phyloP scores from a whole-genome alignment of 2,888 invertebrate genomes.

The Linnaemya tessellans region DNA sequence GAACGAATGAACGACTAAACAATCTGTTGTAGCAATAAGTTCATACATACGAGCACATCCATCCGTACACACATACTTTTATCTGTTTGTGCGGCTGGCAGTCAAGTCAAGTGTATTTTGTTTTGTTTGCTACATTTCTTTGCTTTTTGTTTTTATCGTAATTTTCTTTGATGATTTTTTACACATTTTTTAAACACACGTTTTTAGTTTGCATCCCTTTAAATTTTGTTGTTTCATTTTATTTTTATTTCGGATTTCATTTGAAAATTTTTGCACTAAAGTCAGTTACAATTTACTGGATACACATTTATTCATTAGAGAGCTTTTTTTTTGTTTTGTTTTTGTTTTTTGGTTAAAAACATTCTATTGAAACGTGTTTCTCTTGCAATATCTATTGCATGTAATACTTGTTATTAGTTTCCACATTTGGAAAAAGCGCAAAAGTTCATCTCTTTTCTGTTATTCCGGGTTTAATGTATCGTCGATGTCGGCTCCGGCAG shows the following conservation, averaged over 20 bases:
- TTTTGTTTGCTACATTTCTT: conserved; percentile 47
- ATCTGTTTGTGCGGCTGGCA: conserved; percentile 36
- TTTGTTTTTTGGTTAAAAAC: conserved; percentile 22
- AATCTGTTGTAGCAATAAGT: conserved; percentile 44
- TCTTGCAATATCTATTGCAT: conserved; percentile 45
- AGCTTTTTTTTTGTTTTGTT: conserved; percentile 40
- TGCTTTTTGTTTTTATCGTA: conserved; percentile 70
- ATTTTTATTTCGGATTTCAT: conserved; percentile 18
- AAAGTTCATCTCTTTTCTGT: conserved; percentile 48
- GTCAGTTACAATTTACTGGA: conserved; percentile 43
- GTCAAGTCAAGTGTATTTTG: conserved; percentile 65
- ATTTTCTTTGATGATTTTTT: conserved; percentile 62
- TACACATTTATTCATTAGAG: conserved; percentile 47
- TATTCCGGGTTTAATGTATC: conserved; percentile 56
- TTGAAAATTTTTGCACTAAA: conserved; percentile 33
- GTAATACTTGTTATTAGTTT: conserved; percentile 55
- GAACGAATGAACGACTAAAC: conserved; percentile 48
- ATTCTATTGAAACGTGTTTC: conserved; percentile 18
- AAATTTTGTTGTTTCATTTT: conserved; percentile 34
- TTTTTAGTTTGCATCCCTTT: conserved; percentile 65
- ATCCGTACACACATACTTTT: neutral
- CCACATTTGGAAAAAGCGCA: conserved; percentile 5
- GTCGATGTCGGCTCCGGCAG: conserved; percentile 65
- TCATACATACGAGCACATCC: neutral
- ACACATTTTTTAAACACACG: conserved; percentile 48